Evolutionary conservation across 30 jellyfish, hydroid and myxozoan species (phyloP).

Genomic region (Pelagia noctiluca): DNA sequence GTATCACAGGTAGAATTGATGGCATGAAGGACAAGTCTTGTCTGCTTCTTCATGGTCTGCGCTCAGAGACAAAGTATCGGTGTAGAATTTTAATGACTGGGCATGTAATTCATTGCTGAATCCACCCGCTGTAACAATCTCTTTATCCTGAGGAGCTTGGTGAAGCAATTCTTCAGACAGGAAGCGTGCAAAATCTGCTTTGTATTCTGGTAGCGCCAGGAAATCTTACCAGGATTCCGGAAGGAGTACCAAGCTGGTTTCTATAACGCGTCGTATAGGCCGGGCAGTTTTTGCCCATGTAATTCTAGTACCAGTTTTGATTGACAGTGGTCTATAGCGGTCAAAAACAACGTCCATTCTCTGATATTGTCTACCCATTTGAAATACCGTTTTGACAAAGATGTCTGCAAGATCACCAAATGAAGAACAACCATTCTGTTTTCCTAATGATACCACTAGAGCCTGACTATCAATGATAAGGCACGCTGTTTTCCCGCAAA

Average conservation of each 20-base stretch:
- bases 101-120: constrained; percentile 34
- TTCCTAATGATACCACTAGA: constrained; percentile 13
- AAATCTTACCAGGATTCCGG: constrained; percentile 24
- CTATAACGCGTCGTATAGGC: constrained; percentile 25
- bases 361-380: constrained; percentile 25
- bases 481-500: constrained; percentile 8
- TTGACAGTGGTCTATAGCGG: constrained; percentile 33
- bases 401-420: constrained; percentile 12
- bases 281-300: constrained; percentile 20
- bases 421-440: constrained; percentile 5
- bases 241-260: constrained; percentile 36
- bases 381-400: constrained; percentile 8
- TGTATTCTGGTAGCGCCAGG: constrained; percentile 43
- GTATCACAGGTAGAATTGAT: constrained; percentile 43
- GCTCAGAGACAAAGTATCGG: constrained; percentile 22
- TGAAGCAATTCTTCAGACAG: constrained; percentile 53
- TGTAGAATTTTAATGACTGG: constrained; percentile 33
- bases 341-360: constrained; percentile 18
- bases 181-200: constrained; percentile 38
- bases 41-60: constrained; percentile 35
- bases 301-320: constrained; percentile 20
- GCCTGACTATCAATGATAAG: constrained; percentile 30
- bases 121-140: constrained; percentile 37
- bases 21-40: constrained; percentile 37
- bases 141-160: constrained; percentile 49